A percentile compares a stretch with the other conserved stretches of the same genome.
Evolutionary conservation across 2,888 invertebrate genomes (phyloP).

Genomic region (Smittia aterrima): DNA sequence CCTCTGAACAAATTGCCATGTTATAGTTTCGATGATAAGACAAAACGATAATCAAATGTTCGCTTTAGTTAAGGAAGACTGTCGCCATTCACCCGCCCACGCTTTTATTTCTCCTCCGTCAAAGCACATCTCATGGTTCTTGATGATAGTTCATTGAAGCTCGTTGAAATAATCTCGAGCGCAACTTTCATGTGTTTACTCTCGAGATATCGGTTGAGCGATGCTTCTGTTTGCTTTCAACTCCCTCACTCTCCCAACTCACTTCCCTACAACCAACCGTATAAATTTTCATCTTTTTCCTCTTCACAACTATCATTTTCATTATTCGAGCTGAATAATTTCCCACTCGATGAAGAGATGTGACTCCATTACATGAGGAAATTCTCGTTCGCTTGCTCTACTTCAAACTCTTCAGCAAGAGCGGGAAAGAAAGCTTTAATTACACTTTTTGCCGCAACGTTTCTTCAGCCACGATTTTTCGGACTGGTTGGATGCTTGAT

Average conservation of each 20-base stretch:
- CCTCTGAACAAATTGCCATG: slow-evolving; percentile 16
- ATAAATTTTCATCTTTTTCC: slow-evolving; percentile 15
- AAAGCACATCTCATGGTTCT: too few species aligned
- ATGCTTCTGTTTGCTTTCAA: background rate
- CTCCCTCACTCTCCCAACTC: background rate
- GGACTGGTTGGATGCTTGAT: background rate
- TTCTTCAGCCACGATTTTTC: background rate
- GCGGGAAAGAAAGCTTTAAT: background rate
- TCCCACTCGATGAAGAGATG: background rate
- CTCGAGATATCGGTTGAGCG: too few species aligned
- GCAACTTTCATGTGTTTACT: background rate
- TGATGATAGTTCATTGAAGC: background rate
- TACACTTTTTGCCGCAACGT: background rate
- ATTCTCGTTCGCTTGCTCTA: background rate
- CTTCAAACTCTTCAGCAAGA: background rate
- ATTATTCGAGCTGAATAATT: slow-evolving; percentile 10
- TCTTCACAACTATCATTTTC: slow-evolving; percentile 20
- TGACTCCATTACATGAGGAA: slow-evolving; percentile 8
- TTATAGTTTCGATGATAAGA: background rate
- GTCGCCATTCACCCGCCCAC: background rate
- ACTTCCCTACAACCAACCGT: background rate
- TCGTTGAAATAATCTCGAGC: background rate
- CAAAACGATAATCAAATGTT: background rate
- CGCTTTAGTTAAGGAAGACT: background rate
- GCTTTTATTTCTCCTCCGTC: too few species aligned